Percentiles rank a stretch among this genome's conserved stretches.
phyloP scores from a whole-genome alignment of 2,113 vertebrate species.

The Semnopithecus entellus region DNA sequence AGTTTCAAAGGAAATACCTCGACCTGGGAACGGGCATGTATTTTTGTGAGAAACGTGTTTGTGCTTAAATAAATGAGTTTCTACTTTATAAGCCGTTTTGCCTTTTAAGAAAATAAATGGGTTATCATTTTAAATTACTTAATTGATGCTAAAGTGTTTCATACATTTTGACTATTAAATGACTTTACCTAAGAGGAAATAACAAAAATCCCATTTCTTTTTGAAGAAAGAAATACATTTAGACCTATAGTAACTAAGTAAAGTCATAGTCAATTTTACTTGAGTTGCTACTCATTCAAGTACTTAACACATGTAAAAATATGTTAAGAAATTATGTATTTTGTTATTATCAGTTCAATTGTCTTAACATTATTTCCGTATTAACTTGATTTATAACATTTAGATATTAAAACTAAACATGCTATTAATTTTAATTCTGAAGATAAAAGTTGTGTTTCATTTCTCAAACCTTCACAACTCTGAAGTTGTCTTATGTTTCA shows the following conservation, averaged over 20 bases:
- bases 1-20: conserved; percentile 74
- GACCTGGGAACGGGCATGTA: background rate
- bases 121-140: conserved; percentile 19
- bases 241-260: background rate
- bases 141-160: conserved; percentile 22
- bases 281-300: background rate
- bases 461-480: background rate
- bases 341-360: background rate
- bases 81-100: conserved; percentile 56
- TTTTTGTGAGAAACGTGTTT: conserved; percentile 60
- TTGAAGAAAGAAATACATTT: background rate
- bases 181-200: background rate
- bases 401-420: background rate
- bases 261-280: conserved; percentile 13
- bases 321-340: background rate
- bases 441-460: background rate
- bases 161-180: conserved; percentile 10
- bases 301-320: background rate
- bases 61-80: conserved; percentile 49
- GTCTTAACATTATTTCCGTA: background rate
- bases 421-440: conserved; percentile 4
- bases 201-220: background rate
- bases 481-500: background rate
- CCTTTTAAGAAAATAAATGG: conserved; percentile 41
- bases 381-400: background rate